A percentile compares a stretch with the other conserved stretches of the same genome.
phyloP scores from a whole-genome alignment of 92 coral and sea anemone genomes.

The Bergia sp. region DNA sequence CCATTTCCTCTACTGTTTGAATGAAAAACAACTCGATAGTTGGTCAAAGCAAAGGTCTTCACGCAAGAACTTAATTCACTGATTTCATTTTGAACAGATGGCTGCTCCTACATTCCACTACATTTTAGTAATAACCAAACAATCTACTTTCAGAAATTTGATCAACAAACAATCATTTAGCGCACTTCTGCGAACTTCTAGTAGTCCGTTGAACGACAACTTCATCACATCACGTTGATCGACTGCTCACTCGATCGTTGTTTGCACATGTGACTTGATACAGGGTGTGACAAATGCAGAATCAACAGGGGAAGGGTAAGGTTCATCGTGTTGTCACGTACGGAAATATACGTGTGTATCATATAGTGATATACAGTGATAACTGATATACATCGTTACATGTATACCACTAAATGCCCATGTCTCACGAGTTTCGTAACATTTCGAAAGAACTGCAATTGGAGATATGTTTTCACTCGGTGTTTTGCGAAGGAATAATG shows the following conservation, averaged over 20 bases:
- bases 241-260: conserved; percentile 26
- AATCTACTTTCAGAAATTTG: not conserved
- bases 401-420: too few relatives aligned
- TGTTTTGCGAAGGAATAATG: not conserved
- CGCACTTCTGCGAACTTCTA: conserved; percentile 1
- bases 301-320: conserved; percentile 28
- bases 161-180: not conserved
- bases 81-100: not conserved
- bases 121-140: conserved; percentile 14
- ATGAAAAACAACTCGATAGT: not conserved
- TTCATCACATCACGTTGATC: conserved; percentile 18
- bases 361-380: too few relatives aligned
- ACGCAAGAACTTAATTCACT: conserved; percentile 19
- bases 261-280: conserved; percentile 44
- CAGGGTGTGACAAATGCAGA: conserved; percentile 27
- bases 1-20: conserved; percentile 31
- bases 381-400: too few relatives aligned
- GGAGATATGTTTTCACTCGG: not conserved
- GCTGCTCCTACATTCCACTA: conserved; percentile 17
- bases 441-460: too few relatives aligned
- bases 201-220: conserved; percentile 1
- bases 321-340: not conserved
- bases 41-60: conserved; percentile 7
- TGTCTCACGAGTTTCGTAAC: too few relatives aligned
- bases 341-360: not conserved